Percentiles rank a stretch among this genome's conserved stretches.
Conservation (phyloP, 1,140 invertebrate species). For the Stenopsyche tienmushanensis region DNA sequence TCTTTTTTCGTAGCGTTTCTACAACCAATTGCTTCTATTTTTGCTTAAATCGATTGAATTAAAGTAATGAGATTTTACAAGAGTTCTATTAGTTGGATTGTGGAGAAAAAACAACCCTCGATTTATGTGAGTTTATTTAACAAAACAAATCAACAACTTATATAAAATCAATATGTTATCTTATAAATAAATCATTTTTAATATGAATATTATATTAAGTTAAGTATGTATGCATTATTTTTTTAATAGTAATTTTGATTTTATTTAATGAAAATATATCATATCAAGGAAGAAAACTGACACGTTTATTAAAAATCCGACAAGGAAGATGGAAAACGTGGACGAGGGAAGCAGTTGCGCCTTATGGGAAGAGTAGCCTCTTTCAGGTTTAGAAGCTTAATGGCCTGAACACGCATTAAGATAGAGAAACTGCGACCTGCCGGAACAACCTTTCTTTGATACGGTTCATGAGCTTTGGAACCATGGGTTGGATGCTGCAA, state of each 20-base stretch:
- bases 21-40: too few species aligned
- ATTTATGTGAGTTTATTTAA: neutral
- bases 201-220: too few species aligned
- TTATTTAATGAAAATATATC: too few species aligned
- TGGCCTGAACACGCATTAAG: conserved; percentile 39
- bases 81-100: too few species aligned
- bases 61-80: too few species aligned
- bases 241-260: too few species aligned
- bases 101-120: too few species aligned
- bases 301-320: neutral
- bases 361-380: conserved; percentile 29
- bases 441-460: conserved; percentile 37
- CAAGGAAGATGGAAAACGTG: neutral
- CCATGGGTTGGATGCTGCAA: conserved; percentile 11
- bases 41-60: too few species aligned
- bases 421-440: conserved; percentile 39
- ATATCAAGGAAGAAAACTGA: neutral
- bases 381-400: conserved; percentile 38
- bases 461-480: conserved; percentile 31
- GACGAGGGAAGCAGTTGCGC: conserved; percentile 13
- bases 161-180: too few species aligned
- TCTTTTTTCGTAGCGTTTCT: conserved; percentile 26
- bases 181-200: too few species aligned
- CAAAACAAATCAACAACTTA: too few species aligned
- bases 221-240: too few species aligned